Percentiles rank a stretch among this genome's conserved stretches.
phyloP scores from a whole-genome alignment of 2,888 invertebrate genomes.

The Octodonta nipae region DNA sequence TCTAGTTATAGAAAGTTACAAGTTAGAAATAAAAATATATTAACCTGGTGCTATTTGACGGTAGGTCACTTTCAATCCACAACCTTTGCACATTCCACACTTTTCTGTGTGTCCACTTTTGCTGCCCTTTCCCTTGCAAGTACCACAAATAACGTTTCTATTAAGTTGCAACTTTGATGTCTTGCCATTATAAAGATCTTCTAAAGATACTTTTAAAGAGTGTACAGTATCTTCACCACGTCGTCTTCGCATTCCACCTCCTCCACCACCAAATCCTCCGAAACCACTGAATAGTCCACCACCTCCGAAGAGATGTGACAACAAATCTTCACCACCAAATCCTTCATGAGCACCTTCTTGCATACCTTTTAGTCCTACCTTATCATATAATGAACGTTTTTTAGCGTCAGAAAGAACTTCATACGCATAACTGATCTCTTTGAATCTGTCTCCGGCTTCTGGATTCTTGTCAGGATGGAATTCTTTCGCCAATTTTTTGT shows the following conservation, averaged over 20 bases:
- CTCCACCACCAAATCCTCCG: conserved; percentile 38
- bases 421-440: conserved; percentile 91
- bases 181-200: conserved; percentile 85
- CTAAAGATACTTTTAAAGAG: conserved; percentile 71
- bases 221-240: conserved; percentile 74
- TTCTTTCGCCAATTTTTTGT: conserved; percentile 83
- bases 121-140: conserved; percentile 67
- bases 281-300: conserved; percentile 49
- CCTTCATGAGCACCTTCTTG: conserved; percentile 55
- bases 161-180: conserved; percentile 67
- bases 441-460: conserved; percentile 82
- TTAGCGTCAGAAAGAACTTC: conserved; percentile 83
- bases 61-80: conserved; percentile 53
- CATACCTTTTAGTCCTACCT: conserved; percentile 73
- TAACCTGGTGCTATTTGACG: conserved; percentile 8
- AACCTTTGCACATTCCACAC: conserved; percentile 65
- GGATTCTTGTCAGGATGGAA: conserved; percentile 87
- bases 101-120: conserved; percentile 48
- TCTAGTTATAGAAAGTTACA: too few species aligned
- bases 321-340: conserved; percentile 47
- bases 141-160: conserved; percentile 66
- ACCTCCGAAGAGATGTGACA: conserved; percentile 56
- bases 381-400: conserved; percentile 75
- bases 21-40: too few species aligned
- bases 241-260: conserved; percentile 41